Evolutionary conservation across 2,888 invertebrate species (phyloP).

Genomic region (Artemia sinica): DNA sequence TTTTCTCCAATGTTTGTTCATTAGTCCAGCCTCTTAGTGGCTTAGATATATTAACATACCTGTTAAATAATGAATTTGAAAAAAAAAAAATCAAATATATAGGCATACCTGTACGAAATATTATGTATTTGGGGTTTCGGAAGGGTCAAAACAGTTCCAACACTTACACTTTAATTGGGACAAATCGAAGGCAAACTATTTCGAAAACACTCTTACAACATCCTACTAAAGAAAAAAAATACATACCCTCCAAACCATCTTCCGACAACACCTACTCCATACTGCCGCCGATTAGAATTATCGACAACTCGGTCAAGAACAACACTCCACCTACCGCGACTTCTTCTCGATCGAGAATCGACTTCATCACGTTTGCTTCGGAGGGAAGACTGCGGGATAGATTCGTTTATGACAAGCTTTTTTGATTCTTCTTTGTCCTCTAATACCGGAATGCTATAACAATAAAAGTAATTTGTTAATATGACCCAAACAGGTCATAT

Average conservation of each 20-base stretch:
- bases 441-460: background rate
- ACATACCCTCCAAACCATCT: conserved; percentile 48
- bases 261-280: conserved; percentile 63
- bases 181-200: too few species aligned
- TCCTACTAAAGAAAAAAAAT: conserved; percentile 18
- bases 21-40: too few species aligned
- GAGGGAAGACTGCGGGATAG: conserved; percentile 1
- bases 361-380: conserved; percentile 4
- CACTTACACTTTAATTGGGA: too few species aligned
- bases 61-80: too few species aligned
- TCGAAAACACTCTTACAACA: too few species aligned
- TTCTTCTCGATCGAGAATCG: conserved; percentile 1
- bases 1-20: too few species aligned
- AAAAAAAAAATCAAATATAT: too few species aligned
- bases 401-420: background rate
- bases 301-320: conserved; percentile 71
- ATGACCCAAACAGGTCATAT: too few species aligned
- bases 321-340: conserved; percentile 8
- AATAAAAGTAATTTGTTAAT: background rate
- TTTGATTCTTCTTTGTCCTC: conserved; percentile 6
- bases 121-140: too few species aligned
- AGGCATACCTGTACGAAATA: too few species aligned
- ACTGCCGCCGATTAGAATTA: conserved; percentile 71
- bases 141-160: too few species aligned
- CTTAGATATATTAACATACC: too few species aligned